phyloP scores from a whole-genome alignment of 2,888 invertebrate species.

The Caenorhabditis plicata region DNA sequence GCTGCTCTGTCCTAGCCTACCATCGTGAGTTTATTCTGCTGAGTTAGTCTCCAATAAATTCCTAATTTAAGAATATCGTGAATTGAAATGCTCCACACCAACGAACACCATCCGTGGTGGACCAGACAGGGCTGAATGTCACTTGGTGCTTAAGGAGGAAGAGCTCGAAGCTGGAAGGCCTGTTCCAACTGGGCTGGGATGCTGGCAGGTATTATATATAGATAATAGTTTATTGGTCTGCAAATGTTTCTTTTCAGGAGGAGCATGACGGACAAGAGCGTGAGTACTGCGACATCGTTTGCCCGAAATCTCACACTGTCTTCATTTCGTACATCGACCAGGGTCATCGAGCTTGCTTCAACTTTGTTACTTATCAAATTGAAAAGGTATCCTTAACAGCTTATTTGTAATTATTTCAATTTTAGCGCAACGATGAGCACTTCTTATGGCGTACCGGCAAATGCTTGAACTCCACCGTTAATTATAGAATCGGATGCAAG shows the following conservation, averaged over 20 bases:
- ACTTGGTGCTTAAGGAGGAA: constrained; percentile 60
- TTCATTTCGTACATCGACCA: constrained; percentile 55
- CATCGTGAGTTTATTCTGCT: constrained; percentile 16
- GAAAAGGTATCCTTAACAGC: constrained; percentile 37
- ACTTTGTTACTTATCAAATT: constrained; percentile 63
- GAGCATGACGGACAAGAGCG: constrained; percentile 59
- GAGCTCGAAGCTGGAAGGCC: constrained; percentile 54
- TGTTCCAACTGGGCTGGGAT: constrained; percentile 59
- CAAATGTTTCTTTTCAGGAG: constrained; percentile 38
- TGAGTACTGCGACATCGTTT: constrained; percentile 62
- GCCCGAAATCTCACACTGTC: constrained; percentile 63
- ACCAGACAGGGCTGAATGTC: constrained; percentile 53
- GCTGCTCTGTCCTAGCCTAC: constrained; percentile 20
- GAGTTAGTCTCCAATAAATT: neutral
- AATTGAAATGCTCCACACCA: constrained; percentile 61
- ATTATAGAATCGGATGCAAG: constrained; percentile 62
- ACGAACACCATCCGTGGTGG: constrained; percentile 56
- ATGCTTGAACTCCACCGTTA: constrained; percentile 61
- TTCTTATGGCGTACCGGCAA: constrained; percentile 61
- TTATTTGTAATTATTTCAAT: neutral
- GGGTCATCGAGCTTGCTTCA: constrained; percentile 62
- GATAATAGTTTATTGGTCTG: neutral
- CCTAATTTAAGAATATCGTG: constrained; percentile 54
- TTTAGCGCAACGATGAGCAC: constrained; percentile 40
- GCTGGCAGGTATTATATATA: constrained; percentile 46